phyloP scores from a whole-genome alignment of 1,140 invertebrate genomes.

The Limonius californicus region DNA sequence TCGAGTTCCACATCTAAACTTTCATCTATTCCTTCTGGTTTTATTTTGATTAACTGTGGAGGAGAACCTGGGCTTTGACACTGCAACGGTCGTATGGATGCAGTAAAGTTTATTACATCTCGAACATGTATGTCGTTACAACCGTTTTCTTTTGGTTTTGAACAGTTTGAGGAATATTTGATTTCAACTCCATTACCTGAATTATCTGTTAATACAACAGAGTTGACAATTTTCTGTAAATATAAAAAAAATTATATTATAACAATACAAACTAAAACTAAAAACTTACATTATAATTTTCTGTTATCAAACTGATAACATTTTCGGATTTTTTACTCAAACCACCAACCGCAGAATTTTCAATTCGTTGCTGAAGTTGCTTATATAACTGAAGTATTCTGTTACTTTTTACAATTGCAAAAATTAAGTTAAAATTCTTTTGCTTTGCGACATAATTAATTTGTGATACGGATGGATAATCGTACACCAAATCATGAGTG shows the following conservation, averaged over 20 bases:
- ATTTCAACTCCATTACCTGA: constrained; percentile 78
- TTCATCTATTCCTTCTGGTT: constrained; percentile 90
- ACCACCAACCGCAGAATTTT: constrained; percentile 80
- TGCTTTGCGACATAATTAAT: constrained; percentile 76
- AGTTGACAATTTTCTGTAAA: constrained; percentile 84
- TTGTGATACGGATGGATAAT: constrained; percentile 97
- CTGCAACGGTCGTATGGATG: constrained; percentile 66
- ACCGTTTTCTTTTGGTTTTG: constrained; percentile 62
- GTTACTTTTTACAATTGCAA: constrained; percentile 88
- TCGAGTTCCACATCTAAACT: constrained; percentile 78
- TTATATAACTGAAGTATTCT: constrained; percentile 68
- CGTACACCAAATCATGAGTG: constrained; percentile 73
- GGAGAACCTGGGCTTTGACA: constrained; percentile 73
- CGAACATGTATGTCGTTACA: constrained; percentile 84
- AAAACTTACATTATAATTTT: constrained; percentile 67
- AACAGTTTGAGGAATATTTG: constrained; percentile 81
- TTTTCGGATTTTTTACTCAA: constrained; percentile 85
- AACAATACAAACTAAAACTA: neutral
- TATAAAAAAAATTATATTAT: constrained; percentile 13
- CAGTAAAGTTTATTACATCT: constrained; percentile 68
- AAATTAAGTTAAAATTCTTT: constrained; percentile 95
- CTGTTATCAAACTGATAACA: constrained; percentile 84
- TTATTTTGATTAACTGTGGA: constrained; percentile 80
- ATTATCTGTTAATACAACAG: constrained; percentile 86
- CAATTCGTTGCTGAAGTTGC: constrained; percentile 71